These are phyloP conservation scores for Austrolebias charrua DNA, from an alignment of 2,797 vertebrate species.

Conservation along the genomic window DNA sequence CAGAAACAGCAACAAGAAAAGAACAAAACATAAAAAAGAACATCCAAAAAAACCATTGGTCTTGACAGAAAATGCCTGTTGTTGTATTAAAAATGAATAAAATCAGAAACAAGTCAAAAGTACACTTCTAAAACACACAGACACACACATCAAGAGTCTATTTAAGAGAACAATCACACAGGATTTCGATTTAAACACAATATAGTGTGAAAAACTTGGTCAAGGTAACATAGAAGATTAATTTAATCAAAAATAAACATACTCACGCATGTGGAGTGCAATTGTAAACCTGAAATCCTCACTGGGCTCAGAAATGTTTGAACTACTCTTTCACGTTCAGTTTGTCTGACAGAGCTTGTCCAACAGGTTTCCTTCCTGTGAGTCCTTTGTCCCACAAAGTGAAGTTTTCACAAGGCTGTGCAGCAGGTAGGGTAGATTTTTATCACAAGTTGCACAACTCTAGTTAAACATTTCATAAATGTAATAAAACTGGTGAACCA, in stretches of 20 bases:
- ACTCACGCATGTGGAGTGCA: conserved; percentile 43
- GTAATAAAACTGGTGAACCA: conserved; percentile 1
- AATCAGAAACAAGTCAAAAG: neutral
- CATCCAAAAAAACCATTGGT: too few species aligned
- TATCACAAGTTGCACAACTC: conserved; percentile 1
- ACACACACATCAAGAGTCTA: too few species aligned
- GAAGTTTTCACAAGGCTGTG: neutral
- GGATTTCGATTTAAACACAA: too few species aligned
- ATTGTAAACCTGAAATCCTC: conserved; percentile 3
- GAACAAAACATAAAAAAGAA: too few species aligned
- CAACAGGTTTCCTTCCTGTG: conserved; percentile 52
- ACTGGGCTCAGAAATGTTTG: conserved; percentile 10
- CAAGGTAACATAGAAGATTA: neutral
- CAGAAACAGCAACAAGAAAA: too few species aligned
- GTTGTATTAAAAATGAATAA: too few species aligned
- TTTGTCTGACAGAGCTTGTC: conserved; percentile 29
- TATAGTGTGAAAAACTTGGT: neutral
- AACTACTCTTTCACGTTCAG: neutral
- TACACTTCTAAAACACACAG: too few species aligned
- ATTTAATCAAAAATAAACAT: neutral
- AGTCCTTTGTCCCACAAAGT: neutral
- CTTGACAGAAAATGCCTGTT: too few species aligned
- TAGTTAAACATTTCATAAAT: conserved; percentile 46
- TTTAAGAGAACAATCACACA: too few species aligned
- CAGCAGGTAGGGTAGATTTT: neutral